Evolutionary conservation across 2,888 invertebrate species (phyloP).

Genomic region (Willowsia nigromaculata): DNA sequence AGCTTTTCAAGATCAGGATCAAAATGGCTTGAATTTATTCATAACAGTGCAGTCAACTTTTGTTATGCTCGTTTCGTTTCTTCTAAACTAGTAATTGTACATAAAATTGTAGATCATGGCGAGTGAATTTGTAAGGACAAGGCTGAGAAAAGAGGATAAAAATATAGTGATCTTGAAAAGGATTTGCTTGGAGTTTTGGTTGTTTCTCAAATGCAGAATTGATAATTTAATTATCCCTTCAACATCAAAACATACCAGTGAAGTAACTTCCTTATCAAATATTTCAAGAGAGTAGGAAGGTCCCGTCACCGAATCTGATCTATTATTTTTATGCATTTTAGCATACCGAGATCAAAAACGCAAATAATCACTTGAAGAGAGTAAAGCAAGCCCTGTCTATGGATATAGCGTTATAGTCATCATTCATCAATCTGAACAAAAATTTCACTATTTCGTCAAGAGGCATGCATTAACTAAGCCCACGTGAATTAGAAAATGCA

Average conservation of each 20-base stretch:
- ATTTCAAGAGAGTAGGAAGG: not conserved
- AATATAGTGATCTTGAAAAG: not conserved
- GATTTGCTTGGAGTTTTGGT: not conserved
- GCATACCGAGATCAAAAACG: too few species aligned
- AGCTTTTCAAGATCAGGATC: slow-evolving; percentile 66
- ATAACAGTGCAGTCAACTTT: slow-evolving; percentile 61
- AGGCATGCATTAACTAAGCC: too few species aligned
- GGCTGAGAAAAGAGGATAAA: slow-evolving; percentile 37
- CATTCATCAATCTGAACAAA: too few species aligned
- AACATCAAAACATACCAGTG: not conserved
- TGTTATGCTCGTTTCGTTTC: slow-evolving; percentile 41
- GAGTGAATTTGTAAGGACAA: slow-evolving; percentile 59
- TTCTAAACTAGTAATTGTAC: not conserved
- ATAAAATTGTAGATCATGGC: slow-evolving; percentile 50
- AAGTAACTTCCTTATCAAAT: not conserved
- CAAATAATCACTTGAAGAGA: too few species aligned
- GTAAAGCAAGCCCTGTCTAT: too few species aligned
- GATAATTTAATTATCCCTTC: slow-evolving; percentile 60
- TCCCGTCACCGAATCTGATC: not conserved
- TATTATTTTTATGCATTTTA: not conserved
- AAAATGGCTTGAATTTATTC: not conserved
- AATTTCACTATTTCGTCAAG: too few species aligned
- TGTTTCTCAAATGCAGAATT: not conserved
- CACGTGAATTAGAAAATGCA: not conserved
- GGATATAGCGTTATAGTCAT: too few species aligned